Evolutionary conservation across 92 coral and sea anemone species (phyloP).

Genomic region (Palythoa heliodiscus): DNA sequence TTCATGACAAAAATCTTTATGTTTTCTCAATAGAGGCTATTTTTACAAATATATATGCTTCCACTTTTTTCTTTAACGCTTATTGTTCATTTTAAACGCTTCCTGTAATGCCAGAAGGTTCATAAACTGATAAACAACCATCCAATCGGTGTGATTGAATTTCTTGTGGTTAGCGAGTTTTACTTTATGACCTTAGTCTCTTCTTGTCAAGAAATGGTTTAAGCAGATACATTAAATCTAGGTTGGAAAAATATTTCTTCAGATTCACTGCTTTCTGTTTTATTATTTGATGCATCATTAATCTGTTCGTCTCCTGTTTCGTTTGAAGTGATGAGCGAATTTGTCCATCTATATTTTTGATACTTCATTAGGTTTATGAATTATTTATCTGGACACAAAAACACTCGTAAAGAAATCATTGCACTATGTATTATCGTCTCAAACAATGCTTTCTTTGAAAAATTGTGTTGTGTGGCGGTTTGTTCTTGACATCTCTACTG

Average conservation of each 20-base stretch:
- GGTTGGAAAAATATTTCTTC: not conserved
- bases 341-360: not conserved
- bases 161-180: slow-evolving; percentile 26
- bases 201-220: slow-evolving; percentile 10
- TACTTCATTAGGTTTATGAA: not conserved
- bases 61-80: not conserved
- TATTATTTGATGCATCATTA: not conserved
- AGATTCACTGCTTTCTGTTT: slow-evolving; percentile 9
- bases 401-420: not conserved
- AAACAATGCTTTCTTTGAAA: slow-evolving; percentile 25
- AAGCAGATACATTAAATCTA: not conserved
- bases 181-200: slow-evolving; percentile 11
- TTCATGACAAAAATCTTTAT: not conserved
- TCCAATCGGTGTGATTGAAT: slow-evolving; percentile 4
- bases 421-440: not conserved
- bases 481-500: slow-evolving; percentile 27
- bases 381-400: not conserved
- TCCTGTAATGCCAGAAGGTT: slow-evolving; percentile 23
- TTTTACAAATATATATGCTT: not conserved
- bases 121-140: not conserved
- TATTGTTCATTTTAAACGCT: not conserved
- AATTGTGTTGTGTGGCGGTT: slow-evolving; percentile 13
- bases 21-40: slow-evolving; percentile 2
- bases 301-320: slow-evolving; percentile 14
- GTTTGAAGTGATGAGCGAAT: slow-evolving; percentile 27